Conservation (phyloP, 2,888 invertebrate species). For the Brachycybe producta region DNA sequence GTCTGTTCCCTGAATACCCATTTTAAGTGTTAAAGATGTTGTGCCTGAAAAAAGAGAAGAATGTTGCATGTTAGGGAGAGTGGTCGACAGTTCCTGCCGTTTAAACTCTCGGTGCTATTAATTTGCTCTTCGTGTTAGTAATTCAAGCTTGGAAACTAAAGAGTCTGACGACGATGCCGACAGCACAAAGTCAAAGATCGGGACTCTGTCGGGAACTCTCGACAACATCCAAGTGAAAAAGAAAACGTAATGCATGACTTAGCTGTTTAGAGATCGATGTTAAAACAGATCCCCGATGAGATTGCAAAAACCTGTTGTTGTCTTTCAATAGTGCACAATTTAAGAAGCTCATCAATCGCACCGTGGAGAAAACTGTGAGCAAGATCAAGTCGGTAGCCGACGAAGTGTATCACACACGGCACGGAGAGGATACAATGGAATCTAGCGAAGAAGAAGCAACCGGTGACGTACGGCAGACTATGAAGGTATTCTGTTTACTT, state of each 20-base stretch:
- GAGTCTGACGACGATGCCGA: conserved; percentile 66
- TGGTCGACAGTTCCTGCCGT: too few relatives aligned
- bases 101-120: too few relatives aligned
- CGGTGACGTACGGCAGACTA: conserved; percentile 25
- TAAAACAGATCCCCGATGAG: background rate
- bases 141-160: conserved; percentile 36
- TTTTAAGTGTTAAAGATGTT: too few relatives aligned
- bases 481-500: conserved; percentile 21
- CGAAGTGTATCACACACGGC: conserved; percentile 69
- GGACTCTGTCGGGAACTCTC: conserved; percentile 40
- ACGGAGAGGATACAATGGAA: conserved; percentile 55
- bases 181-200: conserved; percentile 43
- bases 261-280: background rate
- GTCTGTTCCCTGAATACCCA: too few relatives aligned
- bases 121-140: conserved; percentile 35
- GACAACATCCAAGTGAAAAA: conserved; percentile 40
- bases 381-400: conserved; percentile 82
- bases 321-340: conserved; percentile 34
- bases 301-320: background rate
- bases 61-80: too few relatives aligned
- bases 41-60: too few relatives aligned
- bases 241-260: conserved; percentile 29
- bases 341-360: conserved; percentile 56
- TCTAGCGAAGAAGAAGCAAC: conserved; percentile 46
- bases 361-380: conserved; percentile 79